Base-by-base conservation (phyloP, 2,888 invertebrate species). In the Aphidius colemani region DNA sequence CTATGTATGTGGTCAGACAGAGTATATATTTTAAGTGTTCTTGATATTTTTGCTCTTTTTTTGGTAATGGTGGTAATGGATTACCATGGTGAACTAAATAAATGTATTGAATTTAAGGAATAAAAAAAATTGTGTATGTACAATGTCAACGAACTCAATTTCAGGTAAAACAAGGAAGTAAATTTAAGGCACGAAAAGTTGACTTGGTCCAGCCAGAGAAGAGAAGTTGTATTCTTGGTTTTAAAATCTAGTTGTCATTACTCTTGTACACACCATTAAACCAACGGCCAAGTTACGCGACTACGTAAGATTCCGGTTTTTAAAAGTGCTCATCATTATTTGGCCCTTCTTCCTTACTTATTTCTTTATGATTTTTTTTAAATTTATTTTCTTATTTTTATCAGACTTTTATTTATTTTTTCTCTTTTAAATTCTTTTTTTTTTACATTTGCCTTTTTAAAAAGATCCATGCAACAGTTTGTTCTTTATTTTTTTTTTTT, bases 261-360 rank as follows among this genome's bases (percentile, higher is more conserved):
- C 68, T 68, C 66, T 67, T 59, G 61, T 39, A 59, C 66, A 62
- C 62, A 72, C 30, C 30, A 30, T 30, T 30, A 30, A 30, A 30
- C 30, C 30, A 30, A 30, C 71, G 74, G 51, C 44, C 53, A 40
- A 71, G 75, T 79, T 79, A 79, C 78, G 78, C 79, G 79, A 79
- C 75, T 77, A 78, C 39, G 53, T 76, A 75, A 78, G 78, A 80
- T 79, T 80, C 80, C 80, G 80, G 80, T 80, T 80, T 70, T 75
- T 68, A 75, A 74, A 72, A 72, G 73, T 74, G 67, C 59, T 51
- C 51, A 65, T 69, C 67, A 66, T 65, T 69, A 68, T 70, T 53
- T 60, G 49, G 39, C 53, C 51, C 44, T 57, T 48, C 61, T 60
- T 61, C 57, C 50, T 48, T 43, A 53, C 41, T 53, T 53, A 7